A percentile compares a stretch with the other conserved stretches of the same genome.
Evolutionary conservation across 2,888 invertebrate genomes (phyloP).

Genomic region (Ectropis crepuscularia): DNA sequence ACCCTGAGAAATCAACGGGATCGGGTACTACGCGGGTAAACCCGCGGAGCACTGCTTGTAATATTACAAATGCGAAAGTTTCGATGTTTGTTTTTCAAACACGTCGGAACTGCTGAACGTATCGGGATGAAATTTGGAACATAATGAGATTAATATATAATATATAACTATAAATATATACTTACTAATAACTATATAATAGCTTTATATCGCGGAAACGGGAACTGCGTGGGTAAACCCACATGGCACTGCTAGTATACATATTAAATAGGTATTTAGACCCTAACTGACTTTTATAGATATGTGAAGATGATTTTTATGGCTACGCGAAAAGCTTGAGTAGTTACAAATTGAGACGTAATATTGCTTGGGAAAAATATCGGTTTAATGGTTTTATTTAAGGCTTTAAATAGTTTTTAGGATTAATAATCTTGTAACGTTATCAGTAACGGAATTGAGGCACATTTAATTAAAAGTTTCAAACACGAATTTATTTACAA

Average conservation of each 20-base stretch:
- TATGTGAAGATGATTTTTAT: constrained; percentile 29
- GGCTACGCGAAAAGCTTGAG: constrained; percentile 17
- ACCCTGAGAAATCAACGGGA: too few species aligned
- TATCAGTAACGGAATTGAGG: constrained; percentile 16
- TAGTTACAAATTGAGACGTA: constrained; percentile 15
- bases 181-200: too few species aligned
- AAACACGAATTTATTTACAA: too few species aligned
- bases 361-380: constrained; percentile 12
- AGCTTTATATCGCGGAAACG: background rate
- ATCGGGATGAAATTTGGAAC: too few species aligned
- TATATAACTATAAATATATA: too few species aligned
- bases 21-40: too few species aligned
- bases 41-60: too few species aligned
- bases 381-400: constrained; percentile 13
- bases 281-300: constrained; percentile 14
- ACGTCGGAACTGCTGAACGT: too few species aligned
- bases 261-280: constrained; percentile 28
- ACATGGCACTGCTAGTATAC: constrained; percentile 1
- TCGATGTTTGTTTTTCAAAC: too few species aligned
- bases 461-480: too few species aligned
- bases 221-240: background rate
- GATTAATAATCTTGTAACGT: constrained; percentile 11
- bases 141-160: too few species aligned
- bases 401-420: constrained; percentile 12
- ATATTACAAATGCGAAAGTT: too few species aligned